phyloP scores from a whole-genome alignment of 2,113 vertebrate genomes.

The Ciconia boyciana region DNA sequence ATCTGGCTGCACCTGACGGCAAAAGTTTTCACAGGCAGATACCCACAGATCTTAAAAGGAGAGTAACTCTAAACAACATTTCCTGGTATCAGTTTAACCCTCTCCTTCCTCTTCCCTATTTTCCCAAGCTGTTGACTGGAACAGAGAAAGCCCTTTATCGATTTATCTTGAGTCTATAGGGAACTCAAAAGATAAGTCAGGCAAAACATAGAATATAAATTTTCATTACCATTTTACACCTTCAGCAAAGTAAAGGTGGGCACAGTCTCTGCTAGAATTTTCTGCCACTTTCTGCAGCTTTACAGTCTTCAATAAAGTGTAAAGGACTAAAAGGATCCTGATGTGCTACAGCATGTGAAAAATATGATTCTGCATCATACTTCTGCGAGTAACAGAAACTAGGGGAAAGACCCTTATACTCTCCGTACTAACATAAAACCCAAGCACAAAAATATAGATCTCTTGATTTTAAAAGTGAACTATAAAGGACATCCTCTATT shows the following conservation, averaged over 20 bases:
- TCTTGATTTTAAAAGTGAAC: not conserved
- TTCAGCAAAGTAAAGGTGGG: not conserved
- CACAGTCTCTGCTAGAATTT: not conserved
- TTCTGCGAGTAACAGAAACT: not conserved
- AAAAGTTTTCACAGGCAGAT: constrained; percentile 9
- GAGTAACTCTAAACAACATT: not conserved
- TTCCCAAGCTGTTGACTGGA: not conserved
- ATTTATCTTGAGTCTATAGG: not conserved
- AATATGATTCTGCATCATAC: not conserved
- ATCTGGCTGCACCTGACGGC: constrained; percentile 7
- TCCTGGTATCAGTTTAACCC: not conserved
- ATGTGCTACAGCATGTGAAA: not conserved
- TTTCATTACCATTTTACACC: not conserved
- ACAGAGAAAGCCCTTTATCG: not conserved
- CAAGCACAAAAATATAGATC: not conserved
- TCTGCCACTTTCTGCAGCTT: not conserved
- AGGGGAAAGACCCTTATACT: not conserved
- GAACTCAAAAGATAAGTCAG: not conserved
- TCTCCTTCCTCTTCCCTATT: not conserved
- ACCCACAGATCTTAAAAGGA: not conserved
- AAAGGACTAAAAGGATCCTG: not conserved
- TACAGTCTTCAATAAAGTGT: not conserved
- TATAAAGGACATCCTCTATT: not conserved
- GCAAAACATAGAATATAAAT: not conserved
- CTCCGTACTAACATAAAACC: not conserved